Base-by-base conservation (phyloP, 2,113 vertebrate genomes). In the Strix aluco region DNA sequence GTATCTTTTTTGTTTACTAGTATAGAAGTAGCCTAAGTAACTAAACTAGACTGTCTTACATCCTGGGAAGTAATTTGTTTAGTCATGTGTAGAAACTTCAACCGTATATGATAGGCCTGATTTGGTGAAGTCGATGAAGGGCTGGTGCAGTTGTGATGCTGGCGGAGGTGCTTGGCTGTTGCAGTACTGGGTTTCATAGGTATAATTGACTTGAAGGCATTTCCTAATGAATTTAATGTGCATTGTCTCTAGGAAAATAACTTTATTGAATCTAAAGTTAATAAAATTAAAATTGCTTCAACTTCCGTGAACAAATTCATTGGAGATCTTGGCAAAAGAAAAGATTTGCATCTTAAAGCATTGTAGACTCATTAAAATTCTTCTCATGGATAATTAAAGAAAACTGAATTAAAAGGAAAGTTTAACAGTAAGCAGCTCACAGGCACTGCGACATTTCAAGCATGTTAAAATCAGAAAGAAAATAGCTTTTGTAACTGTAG, bases 311-410 rank as follows among this genome's bases (percentile, higher is more conserved):
- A 83, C 5, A 1, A 94, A 86, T 83, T 77, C 10, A 21, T 82
- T 90, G 67, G 83, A 92, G 96, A 88, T 93, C 86, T 47, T 25
- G 42, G 86, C 71, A 69, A 82, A 86, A 84, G 69, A 80, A 46
- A 26, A 7, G 51, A 98, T 98, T 98, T 98, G 98, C 98, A 98
- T 98, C 63, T 98, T 79, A 98, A 98, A 98, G 97, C 97, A 42
- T 70, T 79, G 70, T 75, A 73, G 59, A 62, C 96, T 98, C 96
- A 98, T 98, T 98, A 97, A 98, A 89, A 98, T 98, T 98, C 98
- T 97, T 96, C 96, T 96, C 97, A 81, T 89, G 97, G 61, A 81
- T 90, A 90, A 92, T 57, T 86, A 88, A 96, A 97, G 92, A 95
- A 96, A 97, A 94, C 72, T 62, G 67, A 80, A 78, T 94, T 94